Percentiles rank a stretch among this genome's conserved stretches.
Evolutionary conservation across 2,113 vertebrate genomes (phyloP).

Genomic region (Osmerus eperlanus): DNA sequence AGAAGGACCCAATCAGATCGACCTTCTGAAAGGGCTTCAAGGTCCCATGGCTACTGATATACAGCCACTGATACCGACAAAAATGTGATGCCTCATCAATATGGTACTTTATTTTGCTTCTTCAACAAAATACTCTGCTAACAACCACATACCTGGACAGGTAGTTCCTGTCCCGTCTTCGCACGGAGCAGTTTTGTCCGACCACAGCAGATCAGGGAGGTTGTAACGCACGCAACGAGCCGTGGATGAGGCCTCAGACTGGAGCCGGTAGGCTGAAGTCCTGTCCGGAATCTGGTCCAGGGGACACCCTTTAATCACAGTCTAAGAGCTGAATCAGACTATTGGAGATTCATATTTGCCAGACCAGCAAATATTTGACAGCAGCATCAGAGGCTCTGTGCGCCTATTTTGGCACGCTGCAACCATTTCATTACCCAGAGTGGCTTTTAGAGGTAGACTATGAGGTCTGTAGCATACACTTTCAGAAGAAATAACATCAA

Average conservation of each 20-base stretch:
- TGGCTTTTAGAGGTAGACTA: conserved; percentile 60
- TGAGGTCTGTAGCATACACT: conserved; percentile 41
- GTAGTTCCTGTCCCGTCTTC: no score
- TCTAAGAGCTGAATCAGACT: conserved; percentile 64
- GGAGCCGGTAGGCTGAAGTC: conserved; percentile 4
- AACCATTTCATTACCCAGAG: conserved; percentile 70
- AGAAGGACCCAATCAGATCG: no score
- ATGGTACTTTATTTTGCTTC: no score
- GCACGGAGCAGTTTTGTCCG: conserved; percentile 6
- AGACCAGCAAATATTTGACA: conserved; percentile 72
- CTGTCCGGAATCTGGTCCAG: conserved; percentile 35
- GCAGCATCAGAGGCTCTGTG: conserved; percentile 50
- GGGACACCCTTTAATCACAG: conserved; percentile 58
- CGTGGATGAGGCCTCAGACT: neutral
- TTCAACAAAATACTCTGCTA: no score
- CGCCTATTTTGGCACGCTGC: conserved; percentile 55
- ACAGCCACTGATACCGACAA: no score
- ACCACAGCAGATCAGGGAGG: neutral
- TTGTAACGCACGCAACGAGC: conserved; percentile 7
- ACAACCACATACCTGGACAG: no score
- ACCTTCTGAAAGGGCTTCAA: no score
- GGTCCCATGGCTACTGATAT: no score
- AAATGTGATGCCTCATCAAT: no score
- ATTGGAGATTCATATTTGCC: conserved; percentile 69
- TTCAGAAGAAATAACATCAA: conserved; percentile 48